Percentiles rank a stretch among this genome's conserved stretches.
phyloP scores from a whole-genome alignment of 2,888 invertebrate species.

The Macrosoma leucophasiata region DNA sequence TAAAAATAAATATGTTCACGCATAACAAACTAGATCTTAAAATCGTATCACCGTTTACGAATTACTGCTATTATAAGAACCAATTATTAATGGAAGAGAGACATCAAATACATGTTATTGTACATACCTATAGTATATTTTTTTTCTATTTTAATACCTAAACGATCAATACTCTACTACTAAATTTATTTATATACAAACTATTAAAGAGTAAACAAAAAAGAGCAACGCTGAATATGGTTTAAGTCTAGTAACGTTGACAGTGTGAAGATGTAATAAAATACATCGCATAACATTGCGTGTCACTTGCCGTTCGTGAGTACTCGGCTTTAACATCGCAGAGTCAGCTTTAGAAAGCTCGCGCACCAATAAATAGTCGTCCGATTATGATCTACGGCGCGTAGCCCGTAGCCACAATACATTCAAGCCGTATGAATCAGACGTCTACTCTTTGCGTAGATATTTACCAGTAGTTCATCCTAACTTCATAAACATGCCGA shows the following conservation, averaged over 20 bases:
- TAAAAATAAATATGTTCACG: no score
- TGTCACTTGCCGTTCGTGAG: slow-evolving; percentile 55
- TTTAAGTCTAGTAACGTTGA: neutral
- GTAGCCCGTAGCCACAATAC: slow-evolving; percentile 66
- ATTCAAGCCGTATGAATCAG: slow-evolving; percentile 34
- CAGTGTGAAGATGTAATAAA: slow-evolving; percentile 26
- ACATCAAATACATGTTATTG: no score
- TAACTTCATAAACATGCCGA: slow-evolving; percentile 33
- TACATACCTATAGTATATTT: no score
- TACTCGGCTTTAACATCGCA: slow-evolving; percentile 38
- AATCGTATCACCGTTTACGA: no score
- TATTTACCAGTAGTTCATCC: slow-evolving; percentile 34
- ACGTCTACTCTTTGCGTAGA: slow-evolving; percentile 30
- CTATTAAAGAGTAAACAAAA: no score
- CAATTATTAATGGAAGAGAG: no score
- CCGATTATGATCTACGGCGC: slow-evolving; percentile 73
- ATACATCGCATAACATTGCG: slow-evolving; percentile 40
- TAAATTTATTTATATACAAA: no score
- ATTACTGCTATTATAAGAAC: no score
- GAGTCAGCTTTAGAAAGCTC: slow-evolving; percentile 58
- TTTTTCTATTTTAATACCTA: no score
- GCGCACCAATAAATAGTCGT: slow-evolving; percentile 67
- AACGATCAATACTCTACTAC: no score
- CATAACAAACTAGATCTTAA: no score
- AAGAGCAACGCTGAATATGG: no score